Conservation (phyloP, 2,797 vertebrate genomes). For the Apogon hyalosoma region DNA sequence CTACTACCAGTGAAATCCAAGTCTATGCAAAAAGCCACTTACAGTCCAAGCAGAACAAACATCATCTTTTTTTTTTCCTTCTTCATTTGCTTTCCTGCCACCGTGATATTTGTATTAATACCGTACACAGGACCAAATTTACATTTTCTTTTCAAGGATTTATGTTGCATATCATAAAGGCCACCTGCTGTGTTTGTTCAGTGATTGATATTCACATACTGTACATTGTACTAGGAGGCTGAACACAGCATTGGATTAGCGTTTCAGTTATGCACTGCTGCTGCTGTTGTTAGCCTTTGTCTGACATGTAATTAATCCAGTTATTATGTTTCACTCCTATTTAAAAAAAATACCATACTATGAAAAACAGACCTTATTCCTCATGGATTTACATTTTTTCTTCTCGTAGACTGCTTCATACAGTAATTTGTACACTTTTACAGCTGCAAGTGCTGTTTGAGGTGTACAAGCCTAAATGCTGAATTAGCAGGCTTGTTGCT, state of each 20-base stretch:
- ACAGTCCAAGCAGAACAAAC: slow-evolving; percentile 20
- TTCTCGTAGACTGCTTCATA: too few relatives aligned
- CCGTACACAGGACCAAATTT: slow-evolving; percentile 4
- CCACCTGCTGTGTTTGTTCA: neutral
- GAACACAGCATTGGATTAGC: slow-evolving; percentile 15
- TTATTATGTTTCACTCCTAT: too few relatives aligned
- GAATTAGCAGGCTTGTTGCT: slow-evolving; percentile 33
- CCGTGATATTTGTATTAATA: slow-evolving; percentile 23
- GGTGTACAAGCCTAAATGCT: slow-evolving; percentile 32
- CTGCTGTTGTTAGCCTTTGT: neutral
- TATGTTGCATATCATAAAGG: slow-evolving; percentile 6
- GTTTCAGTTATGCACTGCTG: neutral
- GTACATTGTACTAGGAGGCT: slow-evolving; percentile 13
- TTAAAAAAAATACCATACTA: too few relatives aligned
- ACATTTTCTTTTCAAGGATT: slow-evolving; percentile 3
- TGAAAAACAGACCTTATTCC: too few relatives aligned
- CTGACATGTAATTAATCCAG: too few relatives aligned
- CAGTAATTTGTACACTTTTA: too few relatives aligned
- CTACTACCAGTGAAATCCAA: slow-evolving; percentile 6
- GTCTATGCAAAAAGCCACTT: neutral
- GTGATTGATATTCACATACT: slow-evolving; percentile 24
- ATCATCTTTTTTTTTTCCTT: neutral
- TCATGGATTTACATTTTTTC: too few relatives aligned
- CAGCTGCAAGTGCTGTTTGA: neutral
- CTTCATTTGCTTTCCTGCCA: neutral